Evolutionary conservation across 2,888 invertebrate species (phyloP).

Genomic region (Alloscopus bannaensis): DNA sequence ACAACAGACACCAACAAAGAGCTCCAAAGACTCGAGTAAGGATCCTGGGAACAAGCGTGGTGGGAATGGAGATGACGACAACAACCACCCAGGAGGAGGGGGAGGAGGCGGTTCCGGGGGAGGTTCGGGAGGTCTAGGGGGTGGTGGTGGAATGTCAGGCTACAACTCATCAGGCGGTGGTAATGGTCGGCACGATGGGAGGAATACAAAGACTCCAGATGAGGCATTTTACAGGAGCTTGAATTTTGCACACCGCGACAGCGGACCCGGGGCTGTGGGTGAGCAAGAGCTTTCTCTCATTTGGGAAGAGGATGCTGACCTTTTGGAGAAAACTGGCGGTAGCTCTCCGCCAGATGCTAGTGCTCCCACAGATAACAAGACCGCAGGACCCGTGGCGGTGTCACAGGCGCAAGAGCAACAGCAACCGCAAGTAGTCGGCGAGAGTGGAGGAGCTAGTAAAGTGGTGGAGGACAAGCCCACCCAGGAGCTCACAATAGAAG

Average conservation of each 20-base stretch:
- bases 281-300: conserved; percentile 88
- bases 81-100: background rate
- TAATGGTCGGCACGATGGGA: conserved; percentile 52
- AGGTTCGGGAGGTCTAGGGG: conserved; percentile 31
- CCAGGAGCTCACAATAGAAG: conserved; percentile 61
- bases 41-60: conserved; percentile 32
- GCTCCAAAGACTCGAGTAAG: conserved; percentile 73
- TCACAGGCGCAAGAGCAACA: conserved; percentile 11
- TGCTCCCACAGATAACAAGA: conserved; percentile 74
- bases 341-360: conserved; percentile 74
- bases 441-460: conserved; percentile 78
- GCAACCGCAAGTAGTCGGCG: background rate
- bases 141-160: conserved; percentile 31
- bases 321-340: conserved; percentile 75
- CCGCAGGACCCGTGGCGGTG: conserved; percentile 44
- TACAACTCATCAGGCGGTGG: conserved; percentile 46
- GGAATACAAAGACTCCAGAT: conserved; percentile 79
- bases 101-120: conserved; percentile 43
- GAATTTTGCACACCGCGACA: conserved; percentile 89
- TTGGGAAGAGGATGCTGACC: conserved; percentile 84
- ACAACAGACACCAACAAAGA: conserved; percentile 75
- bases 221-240: conserved; percentile 92
- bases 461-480: conserved; percentile 15
- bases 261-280: conserved; percentile 47
- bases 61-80: conserved; percentile 32